Conservation (phyloP, 2,797 vertebrate genomes). For the Dendrocincla tyrannina region DNA sequence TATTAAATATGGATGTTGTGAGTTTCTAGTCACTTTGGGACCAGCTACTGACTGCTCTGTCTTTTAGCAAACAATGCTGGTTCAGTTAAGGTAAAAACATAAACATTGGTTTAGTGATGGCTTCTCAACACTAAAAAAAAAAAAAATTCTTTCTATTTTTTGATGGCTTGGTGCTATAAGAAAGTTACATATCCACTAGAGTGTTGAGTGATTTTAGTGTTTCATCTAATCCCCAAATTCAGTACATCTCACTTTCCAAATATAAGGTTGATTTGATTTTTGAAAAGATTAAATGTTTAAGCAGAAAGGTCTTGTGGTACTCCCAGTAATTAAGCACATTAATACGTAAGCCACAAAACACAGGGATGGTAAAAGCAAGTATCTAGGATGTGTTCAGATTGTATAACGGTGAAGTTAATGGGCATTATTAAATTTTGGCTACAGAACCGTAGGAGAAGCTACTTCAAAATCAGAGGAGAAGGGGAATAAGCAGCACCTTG, state of each 20-base stretch:
- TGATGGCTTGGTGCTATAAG: not conserved
- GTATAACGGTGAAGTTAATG: not conserved
- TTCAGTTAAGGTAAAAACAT: conserved; percentile 16
- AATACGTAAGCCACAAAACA: not conserved
- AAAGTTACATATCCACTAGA: not conserved
- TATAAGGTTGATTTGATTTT: conserved; percentile 1
- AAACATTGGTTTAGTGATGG: not conserved
- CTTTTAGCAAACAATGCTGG: conserved; percentile 37
- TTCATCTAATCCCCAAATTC: conserved; percentile 22
- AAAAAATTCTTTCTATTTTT: not conserved
- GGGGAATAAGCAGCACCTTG: not conserved
- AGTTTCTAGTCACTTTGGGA: conserved; percentile 47
- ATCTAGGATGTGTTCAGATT: not conserved
- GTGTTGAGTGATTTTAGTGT: conserved; percentile 22
- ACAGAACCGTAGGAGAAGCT: not conserved
- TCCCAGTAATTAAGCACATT: not conserved
- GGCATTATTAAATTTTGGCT: not conserved
- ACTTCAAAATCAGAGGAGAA: not conserved
- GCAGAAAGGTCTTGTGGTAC: not conserved
- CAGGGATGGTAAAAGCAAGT: not conserved
- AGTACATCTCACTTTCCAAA: not conserved
- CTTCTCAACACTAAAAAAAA: not conserved
- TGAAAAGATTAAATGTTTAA: not conserved
- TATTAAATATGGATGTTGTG: conserved; percentile 76
- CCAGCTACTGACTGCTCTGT: conserved; percentile 8